Base-by-base conservation (phyloP, 2,113 vertebrate species). In the Python bivittatus region DNA sequence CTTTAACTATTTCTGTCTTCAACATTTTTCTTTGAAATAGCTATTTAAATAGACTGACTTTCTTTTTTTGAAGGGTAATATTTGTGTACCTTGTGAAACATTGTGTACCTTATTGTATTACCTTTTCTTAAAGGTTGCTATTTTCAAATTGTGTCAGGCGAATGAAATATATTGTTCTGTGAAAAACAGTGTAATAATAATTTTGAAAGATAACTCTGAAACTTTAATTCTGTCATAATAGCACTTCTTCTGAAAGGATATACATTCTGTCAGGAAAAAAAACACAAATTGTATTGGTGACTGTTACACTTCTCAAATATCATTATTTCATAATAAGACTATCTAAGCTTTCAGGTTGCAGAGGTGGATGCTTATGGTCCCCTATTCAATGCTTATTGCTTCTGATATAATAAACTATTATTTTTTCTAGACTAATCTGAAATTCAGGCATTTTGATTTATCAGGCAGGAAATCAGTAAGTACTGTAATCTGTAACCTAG, bases 281-380 rank as follows among this genome's bases (percentile, higher is more conserved):
- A 54, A 54, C 3, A 88, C n/a, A n/a, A 90, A 1, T 57, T 38
- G 1, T 83, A 52, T 58, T 83, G 53, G 9, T 87, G 90, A 22
- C 20, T 88, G 92, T 79, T 61, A 87, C 72, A 86, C 58, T 48
- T 88, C 48, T 12, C 91, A 29, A 0, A 53, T 90, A 95, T 93
- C 91, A 92, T 88, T 93, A 86, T 27, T 90, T 93, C 91, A 91
- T 93, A 53, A 61, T 94, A 1, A 42, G 88, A 60, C 92, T 48
- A 72, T 86, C 92, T 60, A 52, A 90, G 29, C 58, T 94, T 33
- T 22, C 29, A 20, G 92, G 91, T 29, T 38, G 27, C 92, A 12
- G 1, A 91, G 85, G 64, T 85, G 4, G 22, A 85, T 88, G 44
- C 6, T 94, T 6, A 33, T 91, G 9, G 2, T 90, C 8, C 4